Conservation (phyloP, 2,113 vertebrate species). For the Psophia crepitans region DNA sequence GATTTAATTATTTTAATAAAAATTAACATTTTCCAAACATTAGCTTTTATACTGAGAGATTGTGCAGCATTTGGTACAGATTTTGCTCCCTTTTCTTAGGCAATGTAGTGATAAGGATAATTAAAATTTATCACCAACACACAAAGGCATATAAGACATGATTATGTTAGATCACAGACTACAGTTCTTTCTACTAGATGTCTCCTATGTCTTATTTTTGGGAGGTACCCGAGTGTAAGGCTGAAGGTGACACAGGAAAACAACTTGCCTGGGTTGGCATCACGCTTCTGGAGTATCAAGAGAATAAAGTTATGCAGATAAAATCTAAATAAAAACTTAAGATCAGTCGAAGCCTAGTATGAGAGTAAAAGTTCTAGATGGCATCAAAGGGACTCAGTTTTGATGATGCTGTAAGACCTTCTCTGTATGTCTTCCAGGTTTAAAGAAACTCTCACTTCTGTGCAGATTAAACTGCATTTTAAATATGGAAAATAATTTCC, state of each 20-base stretch:
- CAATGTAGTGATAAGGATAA: neutral
- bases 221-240: neutral
- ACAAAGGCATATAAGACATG: neutral
- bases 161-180: neutral
- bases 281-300: fast-evolving
- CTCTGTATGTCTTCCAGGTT: neutral
- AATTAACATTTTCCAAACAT: no score
- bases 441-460: neutral
- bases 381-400: neutral
- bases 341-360: neutral
- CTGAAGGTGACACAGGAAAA: neutral
- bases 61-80: neutral
- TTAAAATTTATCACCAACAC: neutral
- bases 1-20: no score
- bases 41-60: neutral
- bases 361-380: neutral
- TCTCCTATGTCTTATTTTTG: fast-evolving
- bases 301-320: neutral
- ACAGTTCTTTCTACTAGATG: no score
- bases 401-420: neutral
- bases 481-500: neutral
- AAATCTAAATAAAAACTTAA: neutral
- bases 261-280: neutral
- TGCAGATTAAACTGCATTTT: neutral
- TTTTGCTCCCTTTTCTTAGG: neutral